Conservation (phyloP, 2,113 vertebrate genomes). For the Mormoops blainvillei region DNA sequence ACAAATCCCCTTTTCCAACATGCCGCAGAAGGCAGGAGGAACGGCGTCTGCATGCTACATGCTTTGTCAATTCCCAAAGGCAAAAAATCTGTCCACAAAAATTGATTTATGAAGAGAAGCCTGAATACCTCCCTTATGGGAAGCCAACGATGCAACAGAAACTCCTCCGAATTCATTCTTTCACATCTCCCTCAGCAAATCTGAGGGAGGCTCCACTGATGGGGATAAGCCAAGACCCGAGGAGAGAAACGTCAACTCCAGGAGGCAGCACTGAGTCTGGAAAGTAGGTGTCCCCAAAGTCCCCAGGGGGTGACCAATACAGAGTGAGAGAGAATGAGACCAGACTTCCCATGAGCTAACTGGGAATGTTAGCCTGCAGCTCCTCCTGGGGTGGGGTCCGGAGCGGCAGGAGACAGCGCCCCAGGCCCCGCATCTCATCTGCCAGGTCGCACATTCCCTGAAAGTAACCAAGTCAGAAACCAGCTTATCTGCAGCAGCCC, state of each 20-base stretch:
- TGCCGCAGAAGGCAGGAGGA: background rate
- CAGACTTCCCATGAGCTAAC: constrained; percentile 44
- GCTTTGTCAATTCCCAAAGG: background rate
- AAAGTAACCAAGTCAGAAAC: constrained; percentile 62
- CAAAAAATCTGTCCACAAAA: background rate
- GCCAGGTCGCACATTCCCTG: constrained; percentile 42
- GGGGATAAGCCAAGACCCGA: background rate
- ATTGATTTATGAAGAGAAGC: background rate
- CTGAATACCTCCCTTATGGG: background rate
- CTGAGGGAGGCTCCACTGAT: background rate
- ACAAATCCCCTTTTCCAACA: background rate
- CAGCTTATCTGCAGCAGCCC: constrained; percentile 34
- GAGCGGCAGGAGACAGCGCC: background rate
- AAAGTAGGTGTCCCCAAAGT: background rate
- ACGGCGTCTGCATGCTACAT: background rate
- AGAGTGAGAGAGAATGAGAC: background rate
- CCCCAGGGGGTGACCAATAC: background rate
- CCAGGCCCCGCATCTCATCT: background rate
- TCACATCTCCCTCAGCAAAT: background rate
- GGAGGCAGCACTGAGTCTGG: background rate
- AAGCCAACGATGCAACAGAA: background rate
- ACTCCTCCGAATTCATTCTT: background rate
- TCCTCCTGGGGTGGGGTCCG: background rate
- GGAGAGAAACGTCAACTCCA: background rate
- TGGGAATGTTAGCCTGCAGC: constrained; percentile 19